Percentiles rank a stretch among this genome's conserved stretches.
phyloP scores from a whole-genome alignment of 2,888 invertebrate species.

The Lithophane socia region DNA sequence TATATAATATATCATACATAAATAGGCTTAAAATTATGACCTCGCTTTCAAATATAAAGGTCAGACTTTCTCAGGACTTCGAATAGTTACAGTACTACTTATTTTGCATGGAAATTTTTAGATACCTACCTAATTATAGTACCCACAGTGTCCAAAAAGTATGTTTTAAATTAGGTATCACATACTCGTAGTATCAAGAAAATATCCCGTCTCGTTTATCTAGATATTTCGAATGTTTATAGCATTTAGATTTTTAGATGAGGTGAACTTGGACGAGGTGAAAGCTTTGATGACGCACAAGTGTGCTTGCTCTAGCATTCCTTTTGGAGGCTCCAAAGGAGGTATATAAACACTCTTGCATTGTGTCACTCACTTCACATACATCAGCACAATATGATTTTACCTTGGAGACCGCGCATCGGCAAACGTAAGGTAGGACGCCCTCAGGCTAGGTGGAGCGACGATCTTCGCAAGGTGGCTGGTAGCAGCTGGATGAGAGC shows the following conservation, averaged over 20 bases:
- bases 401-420: too few relatives aligned
- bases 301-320: too few relatives aligned
- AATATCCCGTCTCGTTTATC: background rate
- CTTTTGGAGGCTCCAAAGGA: too few relatives aligned
- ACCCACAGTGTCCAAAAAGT: background rate
- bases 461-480: too few relatives aligned
- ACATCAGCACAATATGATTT: background rate
- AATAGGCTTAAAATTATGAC: background rate
- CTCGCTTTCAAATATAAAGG: background rate
- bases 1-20: background rate
- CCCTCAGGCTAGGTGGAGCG: too few relatives aligned
- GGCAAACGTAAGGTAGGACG: too few relatives aligned
- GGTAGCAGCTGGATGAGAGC: too few relatives aligned
- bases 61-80: background rate
- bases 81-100: background rate
- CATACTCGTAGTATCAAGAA: too few relatives aligned
- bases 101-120: background rate
- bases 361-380: background rate
- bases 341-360: background rate
- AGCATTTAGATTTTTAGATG: background rate
- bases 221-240: background rate
- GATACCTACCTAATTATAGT: background rate
- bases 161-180: background rate
- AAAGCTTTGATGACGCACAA: too few relatives aligned
- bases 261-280: too few relatives aligned